Evolutionary conservation across 2,797 vertebrate species (phyloP), one percentile per base, ranked within the genome.

Genomic region (Dipus sagitta): DNA sequence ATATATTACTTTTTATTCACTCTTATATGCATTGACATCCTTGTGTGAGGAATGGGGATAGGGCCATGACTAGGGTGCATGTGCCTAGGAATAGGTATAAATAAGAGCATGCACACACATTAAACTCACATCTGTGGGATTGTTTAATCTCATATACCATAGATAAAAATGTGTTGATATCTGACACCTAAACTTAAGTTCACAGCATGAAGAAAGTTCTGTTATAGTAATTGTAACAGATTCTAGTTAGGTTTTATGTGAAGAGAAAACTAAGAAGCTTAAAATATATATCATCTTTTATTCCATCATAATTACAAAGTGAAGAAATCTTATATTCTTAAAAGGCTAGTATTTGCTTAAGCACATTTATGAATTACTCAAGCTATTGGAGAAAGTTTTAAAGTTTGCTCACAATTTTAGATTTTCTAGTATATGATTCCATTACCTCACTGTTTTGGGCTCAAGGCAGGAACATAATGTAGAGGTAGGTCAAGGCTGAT

Each of bases 61-160:
- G n/a, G 24, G 9, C 34, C 14, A 5, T 3, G 30, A 17, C 3
- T 10, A 12, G 9, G 14, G 7, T 28, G 4, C 13, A 12, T 54
- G 0, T 32, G 8, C 21, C 30, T 54, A 3, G 13, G 4, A 80
- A 42, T 71, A 18, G n/a, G 58, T 52, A 75, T 2, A 62, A 54
- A 20, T 0, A 58, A 23, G 6, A 70, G 7, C 4, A 14, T 11
- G 1, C 0, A 58, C 17, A 30, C 24, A 2, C 28, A 1, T n/a
- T 30, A 52, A 79, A 47, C 1, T 76, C 58, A 62, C 15, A 88
- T 10, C 17, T 13, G 11, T 52, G 14, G 26, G 6, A 38, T 3
- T 30, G 18, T 80, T 38, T 42, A 21, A 21, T 20, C 1, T 8
- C 17, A 70, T 20, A 88, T 42, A 42, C n/a, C 54, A 13, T 20